Evolutionary conservation across 1,140 invertebrate species (phyloP).

Genomic region (Danaus melanippus): DNA sequence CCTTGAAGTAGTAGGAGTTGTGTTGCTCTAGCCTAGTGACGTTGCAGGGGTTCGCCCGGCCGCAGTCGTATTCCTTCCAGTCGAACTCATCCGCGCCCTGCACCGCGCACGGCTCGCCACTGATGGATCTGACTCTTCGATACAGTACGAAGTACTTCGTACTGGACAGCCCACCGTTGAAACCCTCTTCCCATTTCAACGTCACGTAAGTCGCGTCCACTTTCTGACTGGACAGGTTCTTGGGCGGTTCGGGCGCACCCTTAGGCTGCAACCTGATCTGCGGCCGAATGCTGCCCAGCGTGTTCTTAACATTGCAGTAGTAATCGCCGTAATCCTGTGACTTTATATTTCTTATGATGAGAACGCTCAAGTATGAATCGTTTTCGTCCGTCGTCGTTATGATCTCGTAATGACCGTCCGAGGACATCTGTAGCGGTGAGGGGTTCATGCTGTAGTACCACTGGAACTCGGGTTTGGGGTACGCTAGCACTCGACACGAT

Average conservation of each 20-base stretch:
- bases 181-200: conserved; percentile 88
- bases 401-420: conserved; percentile 89
- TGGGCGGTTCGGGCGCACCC: conserved; percentile 87
- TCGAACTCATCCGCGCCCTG: conserved; percentile 75
- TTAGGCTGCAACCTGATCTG: conserved; percentile 87
- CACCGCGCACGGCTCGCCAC: conserved; percentile 69
- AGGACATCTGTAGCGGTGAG: conserved; percentile 80
- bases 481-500: conserved; percentile 90
- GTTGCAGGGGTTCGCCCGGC: conserved; percentile 88
- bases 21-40: conserved; percentile 87
- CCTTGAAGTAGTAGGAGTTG: conserved; percentile 85
- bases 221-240: conserved; percentile 77
- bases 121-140: conserved; percentile 74
- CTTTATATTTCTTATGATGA: conserved; percentile 83
- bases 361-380: conserved; percentile 87
- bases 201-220: conserved; percentile 84
- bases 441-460: conserved; percentile 87
- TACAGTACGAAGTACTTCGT: conserved; percentile 90
- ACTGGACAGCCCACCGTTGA: conserved; percentile 88
- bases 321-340: conserved; percentile 92
- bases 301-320: conserved; percentile 87
- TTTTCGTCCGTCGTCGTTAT: conserved; percentile 85
- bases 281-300: conserved; percentile 81
- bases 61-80: conserved; percentile 88
- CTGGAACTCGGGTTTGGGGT: conserved; percentile 92